Base-by-base conservation (phyloP, 2,888 invertebrate species). In the Aspidiotus destructor region DNA sequence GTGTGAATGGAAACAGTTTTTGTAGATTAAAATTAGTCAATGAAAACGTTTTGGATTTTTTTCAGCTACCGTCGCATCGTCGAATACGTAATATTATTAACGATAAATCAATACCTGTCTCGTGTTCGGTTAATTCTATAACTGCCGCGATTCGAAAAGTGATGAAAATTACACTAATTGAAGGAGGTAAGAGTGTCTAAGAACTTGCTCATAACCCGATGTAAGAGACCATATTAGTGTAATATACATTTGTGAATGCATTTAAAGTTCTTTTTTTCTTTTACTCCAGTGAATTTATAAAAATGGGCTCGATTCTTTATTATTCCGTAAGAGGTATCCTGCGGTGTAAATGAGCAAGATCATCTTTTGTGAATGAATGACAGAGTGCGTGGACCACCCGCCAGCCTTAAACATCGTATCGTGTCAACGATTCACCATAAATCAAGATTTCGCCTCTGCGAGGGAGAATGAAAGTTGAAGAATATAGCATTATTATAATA, bases 351-450 rank as follows among this genome's bases (percentile, higher is more conserved):
- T 67, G 60, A 67, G 60, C 67, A 67, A 53, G 67, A 67, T 10
- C 58, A 67, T 44, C 67, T 67, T 67, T 67, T 67, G 67, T 67
- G 67, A 67, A 67, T 67, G 67, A 67, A 67, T 58, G 67, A 67
- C 67, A 67, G 42, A 15, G 60, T 62, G 69, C 57, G 69, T 61
- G 57, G 69, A 69, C 69, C 69, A 69, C 69, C 69, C 69, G 69
- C 62, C 44, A 53, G 60, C 57, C 69, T 42, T 8, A 62, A 69
- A 69, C 58, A 69, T 69, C 62, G 69, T 28, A 28, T 28, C 28
- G 69, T 69, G 62, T 69, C 69, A 69, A 69, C 69, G 62, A 69
- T 69, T 69, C 57, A 62, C 69, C 41, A 69, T 62, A 62, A 69
- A 62, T 62, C 58, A 62, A 62, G 68, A 68, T 62, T 62, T 55